Base-by-base conservation (phyloP, 1,140 invertebrate species). In the Mycetomoellerius zeteki region DNA sequence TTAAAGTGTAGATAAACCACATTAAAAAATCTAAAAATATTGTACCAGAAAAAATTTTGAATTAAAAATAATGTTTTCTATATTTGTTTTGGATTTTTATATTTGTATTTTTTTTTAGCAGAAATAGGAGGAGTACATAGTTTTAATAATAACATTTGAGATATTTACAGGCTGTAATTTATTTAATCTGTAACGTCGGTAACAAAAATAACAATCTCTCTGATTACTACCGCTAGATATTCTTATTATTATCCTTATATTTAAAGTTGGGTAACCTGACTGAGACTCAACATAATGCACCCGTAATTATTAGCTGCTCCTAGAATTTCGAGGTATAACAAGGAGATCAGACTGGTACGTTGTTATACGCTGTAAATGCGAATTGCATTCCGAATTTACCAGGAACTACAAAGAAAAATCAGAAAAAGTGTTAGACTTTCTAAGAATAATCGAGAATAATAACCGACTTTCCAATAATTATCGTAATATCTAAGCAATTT, bases 141-240 rank as follows among this genome's bases (percentile, higher is more conserved):
- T 27, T 37, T 52, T 54, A 67, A 67, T n/a, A 24, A 37, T 37
- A 24, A 69, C 64, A 0, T 16, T 47, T 27, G 30, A 4, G 0
- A 50, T 73, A 75, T 84, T 75, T 75, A 73, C 24, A 75, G 14
- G 27, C 0, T 8, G 30, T 56, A n/a, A 43, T 69, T 84, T 84
- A 84, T 75, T 43, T 75, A 60, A 43, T 82, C 69, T 62, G 72
- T 50, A 84, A 71, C 19, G 75, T 75, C 14, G 4, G 54, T 84
- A 84, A 84, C 80, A 84, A 84, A 84, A 84, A 84, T 84, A 84
- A 75, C 65, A 60, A 33, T 27, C 30, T 62, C 19, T 84, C 21
- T 33, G 3, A 62, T 84, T 60, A 43, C 12, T 82, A 82, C 47
- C 2, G 24, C 54, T 84, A 75, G 27, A 21, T 56, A 58, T 27